Conservation (phyloP, 2,113 vertebrate genomes). For the Andinoacara biseriatus region DNA sequence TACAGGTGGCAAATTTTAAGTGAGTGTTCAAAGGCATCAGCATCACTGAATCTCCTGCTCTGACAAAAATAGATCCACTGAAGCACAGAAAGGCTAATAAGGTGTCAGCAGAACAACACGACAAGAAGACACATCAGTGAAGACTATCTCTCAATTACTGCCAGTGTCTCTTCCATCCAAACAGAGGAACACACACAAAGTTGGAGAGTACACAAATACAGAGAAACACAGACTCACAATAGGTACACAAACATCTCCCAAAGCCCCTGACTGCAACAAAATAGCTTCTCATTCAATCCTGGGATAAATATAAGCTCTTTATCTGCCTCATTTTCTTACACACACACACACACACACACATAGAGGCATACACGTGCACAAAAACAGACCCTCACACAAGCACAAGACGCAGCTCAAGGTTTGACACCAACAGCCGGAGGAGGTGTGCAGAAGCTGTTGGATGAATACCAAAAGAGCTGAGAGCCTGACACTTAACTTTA, state of each 20-base stretch:
- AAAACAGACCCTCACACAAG: not conserved
- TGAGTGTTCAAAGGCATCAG: not conserved
- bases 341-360: not conserved
- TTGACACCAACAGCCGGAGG: not conserved
- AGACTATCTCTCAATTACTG: slow-evolving; percentile 25
- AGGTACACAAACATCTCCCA: slow-evolving; percentile 5
- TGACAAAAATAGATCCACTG: not conserved
- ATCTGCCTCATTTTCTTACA: slow-evolving; percentile 19
- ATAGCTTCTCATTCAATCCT: slow-evolving; percentile 21
- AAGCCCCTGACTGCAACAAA: slow-evolving; percentile 12
- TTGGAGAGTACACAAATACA: not conserved
- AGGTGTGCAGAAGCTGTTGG: not conserved
- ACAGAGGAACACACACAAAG: not conserved
- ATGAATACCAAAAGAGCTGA: not conserved
- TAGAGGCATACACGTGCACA: not conserved
- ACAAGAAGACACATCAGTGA: slow-evolving; percentile 16
- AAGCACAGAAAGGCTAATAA: not conserved
- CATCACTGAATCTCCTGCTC: not conserved
- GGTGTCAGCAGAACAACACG: not conserved
- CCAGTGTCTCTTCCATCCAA: not conserved
- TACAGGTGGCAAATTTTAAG: slow-evolving; percentile 16
- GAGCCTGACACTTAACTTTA: not conserved
- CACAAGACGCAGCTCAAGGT: not conserved
- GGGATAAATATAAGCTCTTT: slow-evolving; percentile 39
- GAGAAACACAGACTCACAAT: slow-evolving; percentile 10